phyloP scores from a whole-genome alignment of 2,113 vertebrate genomes.

The Ardeotis arabs region DNA sequence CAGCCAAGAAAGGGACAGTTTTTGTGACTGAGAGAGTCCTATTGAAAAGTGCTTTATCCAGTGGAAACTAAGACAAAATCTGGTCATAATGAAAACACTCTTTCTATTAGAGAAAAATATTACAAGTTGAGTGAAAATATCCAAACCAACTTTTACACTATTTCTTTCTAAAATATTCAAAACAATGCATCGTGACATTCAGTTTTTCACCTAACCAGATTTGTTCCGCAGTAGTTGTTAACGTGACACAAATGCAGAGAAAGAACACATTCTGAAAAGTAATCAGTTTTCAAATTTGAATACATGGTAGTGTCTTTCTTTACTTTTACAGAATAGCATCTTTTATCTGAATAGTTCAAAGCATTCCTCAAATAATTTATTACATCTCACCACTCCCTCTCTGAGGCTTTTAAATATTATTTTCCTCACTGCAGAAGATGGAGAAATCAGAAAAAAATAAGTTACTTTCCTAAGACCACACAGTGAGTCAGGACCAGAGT shows the following conservation, averaged over 20 bases:
- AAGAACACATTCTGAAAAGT: constrained; percentile 30
- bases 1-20: not conserved
- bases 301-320: not conserved
- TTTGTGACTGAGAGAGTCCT: not conserved
- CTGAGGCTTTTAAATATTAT: constrained; percentile 30
- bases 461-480: constrained; percentile 47
- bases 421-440: constrained; percentile 18
- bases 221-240: not conserved
- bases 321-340: not conserved
- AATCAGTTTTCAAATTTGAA: constrained; percentile 32
- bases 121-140: not conserved
- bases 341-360: constrained; percentile 61
- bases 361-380: constrained; percentile 53
- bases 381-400: not conserved
- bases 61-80: not conserved
- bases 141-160: not conserved
- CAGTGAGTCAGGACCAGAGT: not conserved
- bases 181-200: not conserved
- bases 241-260: not conserved
- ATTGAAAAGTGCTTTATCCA: not conserved
- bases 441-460: constrained; percentile 46
- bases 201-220: not conserved
- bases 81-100: not conserved
- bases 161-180: not conserved
- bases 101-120: not conserved